Evolutionary conservation across 1,140 invertebrate genomes (phyloP), one percentile per base, ranked within the genome.

Genomic region (Lordiphosa mommai): DNA sequence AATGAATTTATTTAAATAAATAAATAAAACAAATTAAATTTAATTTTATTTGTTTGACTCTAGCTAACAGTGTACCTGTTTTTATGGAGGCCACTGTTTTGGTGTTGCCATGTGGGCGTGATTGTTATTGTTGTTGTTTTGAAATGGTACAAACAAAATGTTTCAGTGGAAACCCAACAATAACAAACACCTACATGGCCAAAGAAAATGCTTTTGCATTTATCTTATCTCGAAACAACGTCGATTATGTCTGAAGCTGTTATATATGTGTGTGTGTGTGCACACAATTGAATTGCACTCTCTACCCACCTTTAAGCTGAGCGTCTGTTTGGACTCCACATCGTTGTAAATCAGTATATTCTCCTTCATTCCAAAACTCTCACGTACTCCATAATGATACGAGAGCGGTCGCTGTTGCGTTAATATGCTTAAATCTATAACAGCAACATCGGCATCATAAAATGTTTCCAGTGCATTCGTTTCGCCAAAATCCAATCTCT

Each of bases 331-430:
- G 2, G 94, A 92, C 89, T 98, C 95, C 64, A 92, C 91, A 90
- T 99, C 97, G 91, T 98, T 97, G 86, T 94, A 97, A 2, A 99
- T 91, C 8, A 99, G 89, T 57, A 99, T 97, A 90, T 99, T 99
- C 88, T 98, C 96, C 87, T 97, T 98, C 97, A 99, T 99, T 38
- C 95, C 95, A 91, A 99, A 99, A 89, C 97, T 99, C 89, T 99
- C 98, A 50, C 98, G 90, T 0, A 99, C 97, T 17, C 98, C 98
- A 33, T 99, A 92, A 89, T 99, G 98, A 91, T 99, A 99, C 77
- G 98, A 96, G 14, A 99, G 90, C 0, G 96, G 93, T 74, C 94
- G 95, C 88, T 97, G 96, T 90, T 99, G 97, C 27, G 95, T 88
- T 80, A 96, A 93, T 38, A 98, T 90, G 34, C 96, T 97, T 66